phyloP scores from a whole-genome alignment of 1,140 invertebrate species.

The Drosophila tani region DNA sequence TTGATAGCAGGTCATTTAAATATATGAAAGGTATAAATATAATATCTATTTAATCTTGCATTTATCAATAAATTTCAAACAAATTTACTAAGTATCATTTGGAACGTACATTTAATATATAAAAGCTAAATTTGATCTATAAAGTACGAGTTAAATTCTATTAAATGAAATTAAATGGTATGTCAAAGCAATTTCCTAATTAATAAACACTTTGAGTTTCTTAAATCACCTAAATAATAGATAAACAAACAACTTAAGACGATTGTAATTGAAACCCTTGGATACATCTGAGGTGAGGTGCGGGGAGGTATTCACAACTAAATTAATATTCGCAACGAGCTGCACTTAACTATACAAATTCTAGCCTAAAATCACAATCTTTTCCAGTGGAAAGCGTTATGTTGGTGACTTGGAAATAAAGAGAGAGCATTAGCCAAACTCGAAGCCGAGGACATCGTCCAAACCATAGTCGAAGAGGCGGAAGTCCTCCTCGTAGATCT shows the following conservation, averaged over 20 bases:
- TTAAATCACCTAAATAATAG: constrained; percentile 2
- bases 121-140: constrained; percentile 4
- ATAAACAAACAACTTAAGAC: constrained; percentile 8
- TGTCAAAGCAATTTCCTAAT: constrained; percentile 8
- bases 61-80: not conserved
- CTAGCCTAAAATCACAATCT: constrained; percentile 68
- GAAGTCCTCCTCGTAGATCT: constrained; percentile 92
- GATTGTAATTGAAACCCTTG: constrained; percentile 3
- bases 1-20: not conserved
- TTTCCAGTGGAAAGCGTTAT: constrained; percentile 71
- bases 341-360: constrained; percentile 32
- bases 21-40: not conserved
- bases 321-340: constrained; percentile 57
- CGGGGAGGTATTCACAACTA: constrained; percentile 11
- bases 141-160: not conserved
- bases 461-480: constrained; percentile 92
- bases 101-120: not conserved
- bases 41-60: not conserved
- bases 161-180: not conserved
- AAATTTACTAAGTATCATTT: constrained; percentile 9
- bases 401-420: constrained; percentile 46
- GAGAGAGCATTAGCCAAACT: constrained; percentile 85
- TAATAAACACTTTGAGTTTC: constrained; percentile 10
- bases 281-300: constrained; percentile 5
- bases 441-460: constrained; percentile 90